Evolutionary conservation across 2,797 vertebrate species (phyloP), one percentile per base, ranked within the genome.

Genomic region (Sebastes trivittatus): DNA sequence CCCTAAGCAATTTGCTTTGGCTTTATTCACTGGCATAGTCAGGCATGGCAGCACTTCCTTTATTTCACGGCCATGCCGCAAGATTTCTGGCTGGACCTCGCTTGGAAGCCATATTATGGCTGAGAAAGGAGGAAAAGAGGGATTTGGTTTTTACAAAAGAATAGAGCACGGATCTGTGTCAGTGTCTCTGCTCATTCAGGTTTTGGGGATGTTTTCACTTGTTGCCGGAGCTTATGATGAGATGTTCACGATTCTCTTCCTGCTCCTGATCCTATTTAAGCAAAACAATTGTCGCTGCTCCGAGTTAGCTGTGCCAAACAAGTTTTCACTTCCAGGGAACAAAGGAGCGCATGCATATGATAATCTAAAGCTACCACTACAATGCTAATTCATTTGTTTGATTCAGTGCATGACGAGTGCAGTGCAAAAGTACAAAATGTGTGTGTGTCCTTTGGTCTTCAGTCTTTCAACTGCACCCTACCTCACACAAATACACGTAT

Each of bases 1-100:
- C 93, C 92, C 90, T 91, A 91, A 95, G 94, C 93, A 94, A 95
- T 95, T 94, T 93, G 94, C 93, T 91, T 95, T 95, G 95, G 95
- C 95, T 93, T 91, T 92, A 87, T 92, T 93, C 91, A 91, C 94
- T 96, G 95, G 95, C 95, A 95, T 88, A 90, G 86, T 88, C 87
- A 89, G 88, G 85, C 89, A 92, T 88, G 88, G 91, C 87, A 82
- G 90, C 91, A 91, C 88, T 94, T 94, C 87, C 91, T 93, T 93
- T 94, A 93, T 93, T 92, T 92, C 87, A 92, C 78, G 82, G 90
- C 91, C 94, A 92, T 89, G 89, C 82, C 59, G 85, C 89, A 89
- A 94, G 93, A 93, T 93, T 95, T 91, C 94, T 95, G 94, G 95
- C 95, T 94, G 94, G 93, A 94, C 95, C 93, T 89, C 66, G 79